Evolutionary conservation across 2,797 vertebrate genomes (phyloP), one percentile per base, ranked within the genome.

Genomic region (Pelochelys cantorii): DNA sequence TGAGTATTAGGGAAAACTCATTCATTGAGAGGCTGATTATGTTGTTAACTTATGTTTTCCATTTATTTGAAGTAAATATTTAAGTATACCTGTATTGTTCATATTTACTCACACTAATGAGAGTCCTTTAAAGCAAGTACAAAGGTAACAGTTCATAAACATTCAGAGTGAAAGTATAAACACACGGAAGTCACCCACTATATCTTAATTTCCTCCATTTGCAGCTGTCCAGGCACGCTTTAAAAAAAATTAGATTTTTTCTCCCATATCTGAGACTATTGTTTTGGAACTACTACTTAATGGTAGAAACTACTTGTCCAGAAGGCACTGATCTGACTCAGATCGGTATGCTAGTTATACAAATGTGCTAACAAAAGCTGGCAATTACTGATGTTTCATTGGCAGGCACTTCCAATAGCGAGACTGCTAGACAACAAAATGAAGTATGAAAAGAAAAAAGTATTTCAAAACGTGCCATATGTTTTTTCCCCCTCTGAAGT

Each of bases 381-480:
- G 57, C 90, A 59, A 86, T 95, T 93, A 79, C 87, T 56, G 68
- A 83, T 60, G 79, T 86, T 90, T 91, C 62, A 79, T 82, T 89
- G 11, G 95, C 86, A 95, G 94, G 87, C 25, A 14, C 22, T 79
- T 95, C 89, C 95, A 96, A 88, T 31, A 93, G 92, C 52, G 71
- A 91, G 86, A 87, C 91, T 90, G 94, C 90, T 88, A 85, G 54
- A 92, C 92, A 79, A 92, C 83, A 96, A 93, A 92, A 83, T 65
- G 83, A 82, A 54, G 93, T 87, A 93, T 59, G 55, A 88, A 93
- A 85, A 8, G 31, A 48, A n/a, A 89, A 94, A 94, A 93, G 82
- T 87, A 77, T 89, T 93, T 96, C 91, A 84, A 93, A 96, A 90
- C 34, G 75, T 60, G 86, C 93, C 95, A 81, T 93, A 90, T 84